These are phyloP conservation scores for Porites rus DNA, from an alignment of 92 coral and sea anemone species.

Conservation along the genomic window DNA sequence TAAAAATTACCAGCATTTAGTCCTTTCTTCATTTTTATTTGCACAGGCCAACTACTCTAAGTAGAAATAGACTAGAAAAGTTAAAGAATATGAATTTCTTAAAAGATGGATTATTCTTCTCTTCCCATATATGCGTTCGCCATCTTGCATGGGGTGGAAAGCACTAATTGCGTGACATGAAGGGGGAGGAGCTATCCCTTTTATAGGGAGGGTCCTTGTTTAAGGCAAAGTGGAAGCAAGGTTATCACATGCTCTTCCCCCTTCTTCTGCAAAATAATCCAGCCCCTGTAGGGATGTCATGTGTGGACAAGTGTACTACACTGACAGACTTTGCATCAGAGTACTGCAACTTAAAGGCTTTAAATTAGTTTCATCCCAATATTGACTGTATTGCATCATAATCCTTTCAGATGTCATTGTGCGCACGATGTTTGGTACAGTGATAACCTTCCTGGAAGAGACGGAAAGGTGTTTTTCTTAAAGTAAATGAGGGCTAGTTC, in stretches of 20 bases:
- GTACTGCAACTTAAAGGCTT: slow-evolving; percentile 46
- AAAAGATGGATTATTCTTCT: too few species aligned
- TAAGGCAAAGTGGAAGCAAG: slow-evolving; percentile 6
- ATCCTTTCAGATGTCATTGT: slow-evolving; percentile 49
- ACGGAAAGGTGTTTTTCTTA: slow-evolving; percentile 14
- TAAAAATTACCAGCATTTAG: background rate
- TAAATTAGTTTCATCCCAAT: slow-evolving; percentile 33
- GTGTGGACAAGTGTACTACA: slow-evolving; percentile 51
- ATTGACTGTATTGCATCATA: slow-evolving; percentile 43
- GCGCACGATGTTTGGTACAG: slow-evolving; percentile 44
- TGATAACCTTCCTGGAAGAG: slow-evolving; percentile 14
- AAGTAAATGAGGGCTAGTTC: slow-evolving; percentile 44
- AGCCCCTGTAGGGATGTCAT: slow-evolving; percentile 40
- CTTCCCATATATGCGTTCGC: too few species aligned
- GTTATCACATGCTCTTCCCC: slow-evolving; percentile 48
- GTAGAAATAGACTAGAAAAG: background rate
- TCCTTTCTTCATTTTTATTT: background rate
- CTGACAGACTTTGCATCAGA: slow-evolving; percentile 26
- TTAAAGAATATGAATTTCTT: too few species aligned
- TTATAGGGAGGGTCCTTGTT: too few species aligned
- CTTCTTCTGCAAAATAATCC: slow-evolving; percentile 22
- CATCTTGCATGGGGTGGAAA: too few species aligned
- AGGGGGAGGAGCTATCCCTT: too few species aligned
- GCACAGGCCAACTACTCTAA: background rate
- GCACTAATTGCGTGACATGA: too few species aligned